These are phyloP conservation scores for Seladonia tumulorum DNA, from an alignment of 2,888 invertebrate species.

Conservation along the genomic window DNA sequence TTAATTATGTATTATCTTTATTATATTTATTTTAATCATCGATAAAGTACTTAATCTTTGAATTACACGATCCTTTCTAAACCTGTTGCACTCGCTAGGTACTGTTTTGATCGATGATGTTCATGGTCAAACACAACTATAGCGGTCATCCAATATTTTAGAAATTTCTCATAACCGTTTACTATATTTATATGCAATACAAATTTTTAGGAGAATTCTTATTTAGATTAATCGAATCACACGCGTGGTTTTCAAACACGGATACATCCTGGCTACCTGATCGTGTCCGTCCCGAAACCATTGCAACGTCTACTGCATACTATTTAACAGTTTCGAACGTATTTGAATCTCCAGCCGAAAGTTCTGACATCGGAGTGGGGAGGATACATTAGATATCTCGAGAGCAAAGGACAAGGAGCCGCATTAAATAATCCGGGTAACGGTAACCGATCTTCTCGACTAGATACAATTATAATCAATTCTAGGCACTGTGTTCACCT, in stretches of 20 bases:
- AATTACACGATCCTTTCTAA: neutral
- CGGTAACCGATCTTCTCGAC: neutral
- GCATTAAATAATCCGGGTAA: conserved; percentile 25
- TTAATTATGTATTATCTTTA: neutral
- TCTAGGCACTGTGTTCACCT: too few species aligned
- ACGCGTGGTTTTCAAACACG: conserved; percentile 13
- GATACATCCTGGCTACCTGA: conserved; percentile 41
- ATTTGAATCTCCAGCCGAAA: conserved; percentile 59
- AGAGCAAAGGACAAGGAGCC: conserved; percentile 24
- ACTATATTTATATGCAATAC: neutral
- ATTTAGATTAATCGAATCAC: neutral
- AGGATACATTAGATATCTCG: conserved; percentile 31
- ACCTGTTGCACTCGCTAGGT: neutral
- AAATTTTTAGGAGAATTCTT: neutral
- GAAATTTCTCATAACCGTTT: neutral
- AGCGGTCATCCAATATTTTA: too few species aligned
- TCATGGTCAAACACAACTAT: neutral
- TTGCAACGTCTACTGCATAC: conserved; percentile 46
- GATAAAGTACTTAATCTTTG: neutral
- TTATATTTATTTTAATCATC: neutral
- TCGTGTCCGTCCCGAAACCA: conserved; percentile 39
- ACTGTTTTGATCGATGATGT: too few species aligned
- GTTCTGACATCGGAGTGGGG: conserved; percentile 53
- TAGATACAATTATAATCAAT: neutral
- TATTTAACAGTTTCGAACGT: conserved; percentile 62